Evolutionary conservation across 2,113 vertebrate genomes (phyloP).

Genomic region (Sorex fumeus): DNA sequence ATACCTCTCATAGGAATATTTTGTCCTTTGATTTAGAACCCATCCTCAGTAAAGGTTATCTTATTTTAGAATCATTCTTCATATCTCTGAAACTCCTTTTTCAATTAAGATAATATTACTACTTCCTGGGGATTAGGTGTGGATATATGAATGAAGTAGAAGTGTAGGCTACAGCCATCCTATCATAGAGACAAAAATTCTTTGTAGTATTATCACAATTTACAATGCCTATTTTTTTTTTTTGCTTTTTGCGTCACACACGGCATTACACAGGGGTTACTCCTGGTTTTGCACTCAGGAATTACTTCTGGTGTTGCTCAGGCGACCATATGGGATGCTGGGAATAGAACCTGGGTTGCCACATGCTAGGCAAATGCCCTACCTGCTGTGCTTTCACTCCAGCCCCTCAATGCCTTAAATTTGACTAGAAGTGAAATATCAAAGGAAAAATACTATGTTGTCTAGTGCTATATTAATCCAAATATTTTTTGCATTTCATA

Average conservation of each 20-base stretch:
- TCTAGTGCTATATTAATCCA: neutral
- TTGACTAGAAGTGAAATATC: constrained; percentile 29
- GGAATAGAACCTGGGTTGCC: no score
- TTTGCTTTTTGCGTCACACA: no score
- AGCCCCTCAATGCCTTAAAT: neutral
- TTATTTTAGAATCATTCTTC: no score
- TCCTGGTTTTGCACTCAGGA: no score
- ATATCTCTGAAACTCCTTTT: neutral
- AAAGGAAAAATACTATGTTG: neutral
- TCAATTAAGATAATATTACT: neutral
- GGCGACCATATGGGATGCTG: no score
- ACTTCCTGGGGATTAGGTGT: neutral
- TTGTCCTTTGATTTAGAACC: neutral
- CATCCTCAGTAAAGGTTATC: no score
- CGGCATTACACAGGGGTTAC: no score
- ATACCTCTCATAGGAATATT: neutral
- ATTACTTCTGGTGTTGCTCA: no score
- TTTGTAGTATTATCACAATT: neutral
- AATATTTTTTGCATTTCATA: constrained; percentile 7
- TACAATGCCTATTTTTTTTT: neutral
- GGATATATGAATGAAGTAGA: neutral
- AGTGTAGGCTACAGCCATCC: neutral
- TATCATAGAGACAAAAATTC: neutral
- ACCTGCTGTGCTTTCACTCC: no score
- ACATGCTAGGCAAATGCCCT: no score